Base-by-base conservation (phyloP, 2,888 invertebrate species). In the Aelia acuminata region DNA sequence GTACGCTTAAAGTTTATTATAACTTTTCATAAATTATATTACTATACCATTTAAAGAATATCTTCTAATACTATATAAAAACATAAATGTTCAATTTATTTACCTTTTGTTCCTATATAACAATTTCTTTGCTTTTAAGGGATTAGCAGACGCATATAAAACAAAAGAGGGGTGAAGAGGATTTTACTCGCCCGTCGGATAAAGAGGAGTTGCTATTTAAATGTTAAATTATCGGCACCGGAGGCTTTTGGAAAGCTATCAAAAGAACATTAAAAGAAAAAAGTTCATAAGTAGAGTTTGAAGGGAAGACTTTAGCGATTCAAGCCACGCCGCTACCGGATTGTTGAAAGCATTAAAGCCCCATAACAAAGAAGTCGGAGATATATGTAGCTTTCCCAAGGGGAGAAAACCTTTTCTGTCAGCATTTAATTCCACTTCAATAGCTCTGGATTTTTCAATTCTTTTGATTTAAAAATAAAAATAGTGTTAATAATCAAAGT, bases 231-330 rank as follows among this genome's bases (percentile, higher is more conserved):
- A 70, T 70, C 63, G 63, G 63, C 31, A 35, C 8, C 18, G 35
- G 18, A 35, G 63, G 63, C 63, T 70, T 70, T 70, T 20, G 63
- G 35, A 70, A 70, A 70, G 63, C 63, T 70, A 70, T 70, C 63
- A 70, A 70, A 70, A 70, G 63, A 70, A 70, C 63, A 70, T 70
- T 70, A 70, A 70, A 70, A 70, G 63, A 35, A 70, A 70, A 35
- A 70, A 70, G 63, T 70, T 70, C 22, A 70, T 70, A 70, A 70
- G 63, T 70, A 70, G 63, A 70, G 63, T 70, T 70, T 70, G 63
- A 70, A 70, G 18, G 63, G 15, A 20, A 31, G 63, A 70, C 31
- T 70, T 70, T 70, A 70, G 63, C 63, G 63, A 70, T 70, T 70
- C 63, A 35, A 70, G 63, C 31, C 63, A 70, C 63, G 63, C 63